These are phyloP conservation scores for Liodrosophila aerea DNA, from an alignment of 2,888 invertebrate species.

Conservation along the genomic window DNA sequence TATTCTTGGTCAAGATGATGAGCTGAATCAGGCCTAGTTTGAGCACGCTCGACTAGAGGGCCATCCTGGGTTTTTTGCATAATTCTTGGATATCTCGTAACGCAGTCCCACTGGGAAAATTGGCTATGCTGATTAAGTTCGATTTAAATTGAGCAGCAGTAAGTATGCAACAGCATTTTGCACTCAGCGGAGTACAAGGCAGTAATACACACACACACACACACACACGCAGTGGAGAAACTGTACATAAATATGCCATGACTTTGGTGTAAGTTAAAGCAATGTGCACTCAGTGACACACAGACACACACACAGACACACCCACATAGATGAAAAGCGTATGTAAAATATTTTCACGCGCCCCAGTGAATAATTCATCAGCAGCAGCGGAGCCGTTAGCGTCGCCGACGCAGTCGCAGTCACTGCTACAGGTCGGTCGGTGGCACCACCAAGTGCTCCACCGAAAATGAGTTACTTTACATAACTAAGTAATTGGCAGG, in stretches of 20 bases:
- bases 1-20: no score
- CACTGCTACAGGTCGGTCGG: slow-evolving; percentile 20
- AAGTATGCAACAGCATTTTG: slow-evolving; percentile 53
- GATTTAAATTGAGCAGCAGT: neutral
- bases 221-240: slow-evolving; percentile 27
- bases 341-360: slow-evolving; percentile 72
- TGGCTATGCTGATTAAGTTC: no score
- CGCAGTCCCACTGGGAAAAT: no score
- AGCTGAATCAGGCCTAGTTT: no score
- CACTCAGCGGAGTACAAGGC: slow-evolving; percentile 45
- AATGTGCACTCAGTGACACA: slow-evolving; percentile 60
- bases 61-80: no score
- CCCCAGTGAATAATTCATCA: slow-evolving; percentile 65
- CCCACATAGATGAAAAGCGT: slow-evolving; percentile 44
- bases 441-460: slow-evolving; percentile 44
- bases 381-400: slow-evolving; percentile 6
- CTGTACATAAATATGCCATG: slow-evolving; percentile 65
- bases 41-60: no score
- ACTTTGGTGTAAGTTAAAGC: slow-evolving; percentile 59
- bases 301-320: slow-evolving; percentile 7
- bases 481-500: slow-evolving; percentile 74
- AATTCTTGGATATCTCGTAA: no score
- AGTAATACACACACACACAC: slow-evolving; percentile 22
- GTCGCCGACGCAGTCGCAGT: neutral
- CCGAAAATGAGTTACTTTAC: slow-evolving; percentile 74